phyloP scores from a whole-genome alignment of 2,113 vertebrate genomes.

The Pterophyllum scalare region DNA sequence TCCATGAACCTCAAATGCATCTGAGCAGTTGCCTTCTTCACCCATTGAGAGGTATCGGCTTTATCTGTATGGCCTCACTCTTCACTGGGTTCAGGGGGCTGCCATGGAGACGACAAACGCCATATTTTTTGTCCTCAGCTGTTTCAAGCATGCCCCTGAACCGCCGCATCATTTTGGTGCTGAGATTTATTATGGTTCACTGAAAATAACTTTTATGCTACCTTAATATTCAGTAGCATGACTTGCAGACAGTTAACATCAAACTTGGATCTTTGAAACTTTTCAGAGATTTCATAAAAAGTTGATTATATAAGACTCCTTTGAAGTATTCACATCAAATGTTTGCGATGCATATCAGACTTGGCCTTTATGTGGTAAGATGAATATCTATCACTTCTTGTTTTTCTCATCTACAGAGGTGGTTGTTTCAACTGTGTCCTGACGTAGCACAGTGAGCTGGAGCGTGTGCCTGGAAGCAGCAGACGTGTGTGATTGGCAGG shows the following conservation, averaged over 20 bases:
- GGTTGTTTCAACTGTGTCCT: conserved; percentile 33
- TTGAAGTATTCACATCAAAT: conserved; percentile 18
- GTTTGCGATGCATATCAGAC: conserved; percentile 2
- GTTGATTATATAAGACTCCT: neutral
- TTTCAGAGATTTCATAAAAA: conserved; percentile 4
- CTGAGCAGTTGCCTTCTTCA: conserved; percentile 23
- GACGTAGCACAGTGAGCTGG: conserved; percentile 19
- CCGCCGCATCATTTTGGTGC: neutral
- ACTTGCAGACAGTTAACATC: neutral
- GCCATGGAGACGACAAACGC: conserved; percentile 34
- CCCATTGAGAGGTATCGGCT: conserved; percentile 37
- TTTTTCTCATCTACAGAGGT: conserved; percentile 34
- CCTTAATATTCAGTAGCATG: neutral
- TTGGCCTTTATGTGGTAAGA: conserved; percentile 21
- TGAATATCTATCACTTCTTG: conserved; percentile 6
- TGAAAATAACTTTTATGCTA: neutral
- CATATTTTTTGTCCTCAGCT: conserved; percentile 48
- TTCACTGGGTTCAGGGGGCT: conserved; percentile 27
- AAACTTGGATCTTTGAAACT: conserved; percentile 3
- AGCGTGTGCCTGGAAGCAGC: conserved; percentile 57
- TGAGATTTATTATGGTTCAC: neutral
- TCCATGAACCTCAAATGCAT: conserved; percentile 43
- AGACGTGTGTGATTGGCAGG: conserved; percentile 66
- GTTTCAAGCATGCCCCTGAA: conserved; percentile 31
- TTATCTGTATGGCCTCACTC: conserved; percentile 2